Evolutionary conservation across 2,888 invertebrate genomes (phyloP), one percentile per base, ranked within the genome.

Genomic region (Thymelicus acteon): DNA sequence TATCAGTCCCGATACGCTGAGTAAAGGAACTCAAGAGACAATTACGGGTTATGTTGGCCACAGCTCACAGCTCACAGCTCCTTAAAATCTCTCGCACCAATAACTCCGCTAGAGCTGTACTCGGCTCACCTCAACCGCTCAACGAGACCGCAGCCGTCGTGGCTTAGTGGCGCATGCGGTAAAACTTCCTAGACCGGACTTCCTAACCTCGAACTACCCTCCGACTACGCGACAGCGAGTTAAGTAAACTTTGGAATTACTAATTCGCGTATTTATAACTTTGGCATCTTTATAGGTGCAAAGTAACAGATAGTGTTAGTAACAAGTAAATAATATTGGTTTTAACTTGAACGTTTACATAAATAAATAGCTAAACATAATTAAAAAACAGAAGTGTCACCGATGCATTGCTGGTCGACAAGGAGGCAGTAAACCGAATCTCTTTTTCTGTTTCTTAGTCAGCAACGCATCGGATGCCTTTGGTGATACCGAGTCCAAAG

Each of bases 151-250:
- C 63, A 63, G 60, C n/a, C 58, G 69, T 4, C 48, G 63, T 70
- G 64, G 63, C 49, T 70, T 52, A 49, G 64, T 37, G 52, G 58
- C 54, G 68, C 63, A 58, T 71, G 70, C 65, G 70, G 70, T 71
- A 52, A 52, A 65, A 71, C 65, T 64, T 70, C 31, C 40, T 19
- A 58, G 69, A 70, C 69, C 31, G 31, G 37, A 48, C 58, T 40
- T 54, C 48, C 24, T 58, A 7, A 48, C 48, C 39, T 52, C n/a
- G 5, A 57, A 57, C 60, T 60, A 60, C 60, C 39, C 39, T 58
- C 37, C 39, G n/a, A 3, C 39, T n/a, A 57, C 37, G 10, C 31
- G 31, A 39, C n/a, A 10, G 19, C 24, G 52, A 52, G 15, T 19
- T 19, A 19, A 8, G 15, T 15, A 1, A 19, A 19, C 15, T 52